These are phyloP conservation scores for Junonia oenone DNA, from an alignment of 2,888 invertebrate genomes.

Conservation along the genomic window DNA sequence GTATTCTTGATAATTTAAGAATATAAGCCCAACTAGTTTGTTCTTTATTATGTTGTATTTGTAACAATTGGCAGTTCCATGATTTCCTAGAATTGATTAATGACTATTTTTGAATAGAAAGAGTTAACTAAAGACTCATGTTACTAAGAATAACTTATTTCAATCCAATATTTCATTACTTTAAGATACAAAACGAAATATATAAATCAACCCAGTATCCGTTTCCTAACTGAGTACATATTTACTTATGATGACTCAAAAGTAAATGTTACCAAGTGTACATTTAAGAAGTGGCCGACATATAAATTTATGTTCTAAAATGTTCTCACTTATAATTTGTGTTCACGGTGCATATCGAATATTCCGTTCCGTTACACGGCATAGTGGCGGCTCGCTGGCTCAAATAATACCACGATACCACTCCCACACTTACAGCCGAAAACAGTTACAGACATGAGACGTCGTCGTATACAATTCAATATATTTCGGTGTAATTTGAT, in stretches of 20 bases:
- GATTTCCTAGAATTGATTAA: no score
- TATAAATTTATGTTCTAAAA: constrained; percentile 66
- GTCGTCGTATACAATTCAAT: constrained; percentile 77
- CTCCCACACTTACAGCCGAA: constrained; percentile 52
- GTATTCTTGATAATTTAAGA: neutral
- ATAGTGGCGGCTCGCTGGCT: constrained; percentile 61
- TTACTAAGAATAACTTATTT: no score
- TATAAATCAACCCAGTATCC: no score
- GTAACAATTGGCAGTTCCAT: neutral
- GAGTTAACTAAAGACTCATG: no score
- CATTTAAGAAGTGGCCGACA: constrained; percentile 51
- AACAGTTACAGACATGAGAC: constrained; percentile 70
- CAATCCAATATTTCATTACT: no score
- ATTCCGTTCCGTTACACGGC: constrained; percentile 74
- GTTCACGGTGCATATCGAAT: constrained; percentile 76
- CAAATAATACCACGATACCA: constrained; percentile 52
- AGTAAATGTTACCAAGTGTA: neutral
- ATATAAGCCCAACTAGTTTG: neutral
- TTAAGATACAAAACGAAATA: no score
- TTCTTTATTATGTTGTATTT: neutral
- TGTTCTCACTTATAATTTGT: constrained; percentile 79
- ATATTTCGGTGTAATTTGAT: constrained; percentile 78
- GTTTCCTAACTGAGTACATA: neutral
- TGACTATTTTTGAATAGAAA: no score
- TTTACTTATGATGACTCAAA: neutral